Base-by-base conservation (phyloP, 2,888 invertebrate species). In the Epistrophe eligans region DNA sequence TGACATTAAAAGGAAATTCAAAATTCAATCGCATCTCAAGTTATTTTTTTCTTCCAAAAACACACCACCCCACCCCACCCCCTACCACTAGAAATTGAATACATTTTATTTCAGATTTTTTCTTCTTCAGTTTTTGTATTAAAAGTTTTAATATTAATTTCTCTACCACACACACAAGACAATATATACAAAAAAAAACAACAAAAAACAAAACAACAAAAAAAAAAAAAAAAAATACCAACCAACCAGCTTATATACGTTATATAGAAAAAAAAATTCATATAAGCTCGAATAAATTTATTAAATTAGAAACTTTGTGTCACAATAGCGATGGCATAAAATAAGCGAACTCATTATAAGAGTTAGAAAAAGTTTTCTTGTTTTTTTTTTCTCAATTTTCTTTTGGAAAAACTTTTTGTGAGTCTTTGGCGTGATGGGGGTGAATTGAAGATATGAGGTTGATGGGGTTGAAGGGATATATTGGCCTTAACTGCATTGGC, bases 281-380 rank as follows among this genome's bases (percentile, higher is more conserved):
- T 62, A 81, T 73, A 77, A 77, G 85, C 81, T 72, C 73, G 81
- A 77, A 81, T 81, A 77, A 77, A 85, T 85, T 77, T 85, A 85
- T 85, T 81, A 81, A 81, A 81, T 85, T 74, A 85, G 85, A 85
- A 85, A 85, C 85, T 85, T 85, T 85, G 81, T 85, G 81, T 85
- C 85, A 70, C 85, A 85, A 85, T 77, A 77, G 81, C 85, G 81
- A 85, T 77, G 77, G 77, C 77, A 85, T 85, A 85, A 85, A 85
- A 85, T 82, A 85, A 82, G 82, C 77, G 82, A 85, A 85, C 85
- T 85, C 82, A 85, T 85, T 85, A 85, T 64, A 82, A 64, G 85
- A 85, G 85, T 79, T 82, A 79, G 82, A 79, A 82, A 82, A 82
- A 82, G 71, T 77, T 85, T 64, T 55, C n/a, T 0, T 15, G 7